Evolutionary conservation across 2,797 vertebrate genomes (phyloP).

Genomic region (Emys orbicularis): DNA sequence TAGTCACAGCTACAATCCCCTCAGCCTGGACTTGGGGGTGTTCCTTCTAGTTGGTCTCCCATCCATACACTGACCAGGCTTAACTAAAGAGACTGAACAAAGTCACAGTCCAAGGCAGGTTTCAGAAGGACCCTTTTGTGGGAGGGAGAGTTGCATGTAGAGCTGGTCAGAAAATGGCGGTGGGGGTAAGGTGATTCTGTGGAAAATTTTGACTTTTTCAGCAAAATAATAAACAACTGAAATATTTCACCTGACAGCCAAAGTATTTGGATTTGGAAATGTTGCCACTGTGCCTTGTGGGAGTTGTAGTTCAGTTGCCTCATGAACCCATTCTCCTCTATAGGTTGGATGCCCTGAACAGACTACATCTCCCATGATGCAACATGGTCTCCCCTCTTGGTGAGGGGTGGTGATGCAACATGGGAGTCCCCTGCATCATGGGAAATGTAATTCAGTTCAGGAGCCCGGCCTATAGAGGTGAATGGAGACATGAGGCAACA

Average conservation of each 20-base stretch:
- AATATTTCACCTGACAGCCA: background rate
- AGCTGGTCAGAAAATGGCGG: background rate
- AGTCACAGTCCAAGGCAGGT: background rate
- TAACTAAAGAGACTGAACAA: background rate
- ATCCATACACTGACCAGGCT: background rate
- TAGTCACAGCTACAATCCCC: background rate
- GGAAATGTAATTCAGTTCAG: too few species aligned
- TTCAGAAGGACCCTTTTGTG: background rate
- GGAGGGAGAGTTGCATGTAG: background rate
- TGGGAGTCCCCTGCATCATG: too few species aligned
- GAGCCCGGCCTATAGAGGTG: too few species aligned
- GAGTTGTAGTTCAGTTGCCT: too few species aligned
- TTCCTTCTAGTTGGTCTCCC: background rate
- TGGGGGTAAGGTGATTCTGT: rapidly evolving
- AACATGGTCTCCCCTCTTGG: too few species aligned
- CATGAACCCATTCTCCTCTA: too few species aligned
- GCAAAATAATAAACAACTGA: background rate
- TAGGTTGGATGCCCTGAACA: too few species aligned
- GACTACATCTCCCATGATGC: too few species aligned
- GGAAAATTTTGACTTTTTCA: constrained; percentile 1
- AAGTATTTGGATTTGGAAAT: background rate
- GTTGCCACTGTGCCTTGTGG: background rate
- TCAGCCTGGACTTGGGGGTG: background rate
- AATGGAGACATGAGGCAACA: too few species aligned
- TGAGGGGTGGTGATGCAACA: too few species aligned